Base-by-base conservation (phyloP, 2,888 invertebrate species). In the Linnaemya vulpina region DNA sequence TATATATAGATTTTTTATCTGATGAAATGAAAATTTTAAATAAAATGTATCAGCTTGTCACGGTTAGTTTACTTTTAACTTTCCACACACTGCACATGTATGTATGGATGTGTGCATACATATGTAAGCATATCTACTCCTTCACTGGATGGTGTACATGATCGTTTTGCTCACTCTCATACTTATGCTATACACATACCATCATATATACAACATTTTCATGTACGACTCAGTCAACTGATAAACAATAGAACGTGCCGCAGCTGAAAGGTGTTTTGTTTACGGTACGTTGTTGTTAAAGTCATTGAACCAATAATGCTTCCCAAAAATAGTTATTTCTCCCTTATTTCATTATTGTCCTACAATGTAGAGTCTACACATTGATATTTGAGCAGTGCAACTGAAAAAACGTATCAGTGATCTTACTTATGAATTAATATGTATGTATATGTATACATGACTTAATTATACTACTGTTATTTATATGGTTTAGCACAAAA, bases 231-330 rank as follows among this genome's bases (percentile, higher is more conserved):
- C 71, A 75, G 22, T 60, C 49, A 63, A 79, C 74, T 73, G 74
- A 75, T 53, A 78, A 70, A 82, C 78, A 82, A 82, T 85, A 85
- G 85, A 85, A 79, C 85, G 85, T 85, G 85, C 85, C 85, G 78
- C 74, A 74, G 20, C 40, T 30, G 55, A 81, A 84, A 84, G 84
- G 84, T 84, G 81, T 84, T 81, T 81, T 68, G 38, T 58, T 13
- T 55, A 55, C 11, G 1, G 22, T 8, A 11, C 11, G n/a, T 46
- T n/a, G 46, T 46, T n/a, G 46, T 46, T 46, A 46, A 68, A 74
- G 74, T 78, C 78, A 75, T 75, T 82, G 74, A 82, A 85, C 84
- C 67, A 38, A 62, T 53, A 51, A 73, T 51, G 22, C 53, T 55
- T 70, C 71, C 51, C 25, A 55, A 55, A 30, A 55, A n/a, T n/a